Evolutionary conservation across 2,113 vertebrate species (phyloP).

Genomic region (Etheostoma cragini): DNA sequence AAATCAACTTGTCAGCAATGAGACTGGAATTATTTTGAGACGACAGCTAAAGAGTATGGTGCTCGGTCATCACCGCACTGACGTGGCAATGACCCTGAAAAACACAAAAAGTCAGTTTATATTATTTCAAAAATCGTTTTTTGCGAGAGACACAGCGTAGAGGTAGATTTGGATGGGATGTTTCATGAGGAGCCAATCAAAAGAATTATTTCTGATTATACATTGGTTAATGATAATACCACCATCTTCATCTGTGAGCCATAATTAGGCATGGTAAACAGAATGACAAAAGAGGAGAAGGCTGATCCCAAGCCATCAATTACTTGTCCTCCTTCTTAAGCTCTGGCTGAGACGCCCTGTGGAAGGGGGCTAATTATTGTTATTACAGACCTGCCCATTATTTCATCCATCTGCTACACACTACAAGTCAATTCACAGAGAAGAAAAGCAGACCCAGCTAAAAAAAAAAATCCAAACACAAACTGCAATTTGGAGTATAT

Average conservation of each 20-base stretch:
- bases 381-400: slow-evolving; percentile 79
- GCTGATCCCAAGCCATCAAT: slow-evolving; percentile 81
- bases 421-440: slow-evolving; percentile 55
- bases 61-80: slow-evolving; percentile 18
- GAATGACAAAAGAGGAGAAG: slow-evolving; percentile 75
- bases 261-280: slow-evolving; percentile 82
- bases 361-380: slow-evolving; percentile 82
- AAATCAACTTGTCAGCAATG: slow-evolving; percentile 46
- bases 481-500: slow-evolving; percentile 49
- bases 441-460: slow-evolving; percentile 17
- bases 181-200: slow-evolving; percentile 69
- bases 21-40: slow-evolving; percentile 71
- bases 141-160: not conserved
- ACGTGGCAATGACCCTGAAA: slow-evolving; percentile 1
- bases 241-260: slow-evolving; percentile 73
- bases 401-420: slow-evolving; percentile 74
- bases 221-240: slow-evolving; percentile 81
- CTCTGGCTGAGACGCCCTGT: slow-evolving; percentile 69
- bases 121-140: slow-evolving; percentile 8
- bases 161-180: slow-evolving; percentile 31
- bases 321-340: slow-evolving; percentile 79
- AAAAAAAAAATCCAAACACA: slow-evolving; percentile 44
- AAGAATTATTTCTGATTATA: slow-evolving; percentile 83
- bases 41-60: slow-evolving; percentile 75
- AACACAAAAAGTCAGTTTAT: not conserved